A percentile compares a stretch with the other conserved stretches of the same genome.
phyloP scores from a whole-genome alignment of 2,797 vertebrate genomes.

The Liparis tanakae region DNA sequence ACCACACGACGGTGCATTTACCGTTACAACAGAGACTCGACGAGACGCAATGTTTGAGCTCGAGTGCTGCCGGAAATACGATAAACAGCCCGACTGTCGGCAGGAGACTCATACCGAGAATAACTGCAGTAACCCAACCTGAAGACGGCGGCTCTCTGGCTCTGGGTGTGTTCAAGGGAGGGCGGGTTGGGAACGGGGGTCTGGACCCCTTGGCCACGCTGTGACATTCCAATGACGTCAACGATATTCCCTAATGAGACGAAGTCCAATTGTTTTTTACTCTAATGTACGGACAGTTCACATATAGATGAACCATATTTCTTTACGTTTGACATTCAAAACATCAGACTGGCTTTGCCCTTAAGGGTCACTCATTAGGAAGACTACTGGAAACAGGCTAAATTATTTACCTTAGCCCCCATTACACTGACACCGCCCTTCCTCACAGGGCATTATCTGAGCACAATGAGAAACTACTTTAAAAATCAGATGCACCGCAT shows the following conservation, averaged over 20 bases:
- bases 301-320: not conserved
- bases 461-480: not conserved
- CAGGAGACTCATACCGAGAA: conserved; percentile 42
- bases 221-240: conserved; percentile 27
- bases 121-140: conserved; percentile 56
- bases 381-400: conserved; percentile 44
- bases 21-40: conserved; percentile 25
- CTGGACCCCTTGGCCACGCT: not conserved
- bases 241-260: not conserved
- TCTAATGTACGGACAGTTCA: not conserved
- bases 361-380: not conserved
- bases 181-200: conserved; percentile 7
- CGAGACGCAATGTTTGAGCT: not conserved
- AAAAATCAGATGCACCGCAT: not conserved
- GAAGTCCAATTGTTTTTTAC: not conserved
- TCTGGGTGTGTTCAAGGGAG: conserved; percentile 36
- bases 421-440: conserved; percentile 26
- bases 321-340: not conserved
- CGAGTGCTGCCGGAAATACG: conserved; percentile 6
- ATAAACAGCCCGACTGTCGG: conserved; percentile 30
- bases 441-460: not conserved
- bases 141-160: conserved; percentile 24
- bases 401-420: conserved; percentile 60
- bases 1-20: not conserved
- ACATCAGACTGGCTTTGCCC: conserved; percentile 6